phyloP scores from a whole-genome alignment of 1,140 invertebrate genomes.

The Pogonognathellus flavescens region DNA sequence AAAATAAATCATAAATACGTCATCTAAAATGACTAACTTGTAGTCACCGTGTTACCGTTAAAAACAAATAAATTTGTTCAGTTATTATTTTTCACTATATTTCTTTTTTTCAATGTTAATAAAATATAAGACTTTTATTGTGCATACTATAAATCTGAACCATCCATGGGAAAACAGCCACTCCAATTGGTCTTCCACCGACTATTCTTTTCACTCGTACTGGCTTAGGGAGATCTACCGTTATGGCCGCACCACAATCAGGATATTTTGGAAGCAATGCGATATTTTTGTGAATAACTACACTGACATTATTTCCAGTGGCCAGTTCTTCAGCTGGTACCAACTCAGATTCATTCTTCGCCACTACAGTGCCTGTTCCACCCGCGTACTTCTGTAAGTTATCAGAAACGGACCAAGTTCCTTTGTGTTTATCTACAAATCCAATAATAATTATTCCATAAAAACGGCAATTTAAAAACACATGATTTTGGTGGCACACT shows the following conservation, averaged over 20 bases:
- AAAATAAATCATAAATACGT: too few relatives aligned
- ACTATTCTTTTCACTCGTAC: neutral
- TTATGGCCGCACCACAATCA: slow-evolving; percentile 14
- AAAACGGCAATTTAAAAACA: too few relatives aligned
- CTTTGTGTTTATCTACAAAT: neutral
- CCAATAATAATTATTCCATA: too few relatives aligned
- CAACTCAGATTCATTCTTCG: slow-evolving; percentile 22
- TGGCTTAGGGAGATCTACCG: neutral
- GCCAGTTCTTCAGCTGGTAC: neutral
- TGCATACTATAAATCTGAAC: slow-evolving; percentile 48
- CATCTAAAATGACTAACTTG: too few relatives aligned
- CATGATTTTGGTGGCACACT: too few relatives aligned
- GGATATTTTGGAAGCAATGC: slow-evolving; percentile 7
- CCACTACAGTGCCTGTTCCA: neutral
- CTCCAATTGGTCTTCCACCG: slow-evolving; percentile 14
- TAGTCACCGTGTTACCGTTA: too few relatives aligned
- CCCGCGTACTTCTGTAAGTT: neutral
- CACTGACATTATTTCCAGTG: neutral
- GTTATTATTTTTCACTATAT: too few relatives aligned
- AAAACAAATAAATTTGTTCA: too few relatives aligned
- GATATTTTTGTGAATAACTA: neutral
- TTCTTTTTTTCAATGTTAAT: slow-evolving; percentile 1
- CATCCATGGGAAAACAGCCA: slow-evolving; percentile 49
- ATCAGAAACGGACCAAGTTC: neutral
- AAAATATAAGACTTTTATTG: neutral